Conservation (phyloP, 1,140 invertebrate genomes). For the Drosophila dunni region DNA sequence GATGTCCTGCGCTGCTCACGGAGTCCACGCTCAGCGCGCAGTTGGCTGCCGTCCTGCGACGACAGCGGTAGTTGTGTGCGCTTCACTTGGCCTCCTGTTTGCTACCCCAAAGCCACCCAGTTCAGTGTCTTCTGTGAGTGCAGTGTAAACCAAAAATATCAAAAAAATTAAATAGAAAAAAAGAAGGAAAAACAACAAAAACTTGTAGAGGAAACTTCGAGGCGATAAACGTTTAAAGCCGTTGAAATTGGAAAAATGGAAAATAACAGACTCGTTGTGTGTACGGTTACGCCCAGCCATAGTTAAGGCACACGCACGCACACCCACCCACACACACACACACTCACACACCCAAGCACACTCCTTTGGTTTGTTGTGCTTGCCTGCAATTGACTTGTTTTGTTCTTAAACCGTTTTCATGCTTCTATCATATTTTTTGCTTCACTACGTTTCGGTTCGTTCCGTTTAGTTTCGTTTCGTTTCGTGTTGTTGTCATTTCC, state of each 20-base stretch:
- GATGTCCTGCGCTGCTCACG: slow-evolving; percentile 28
- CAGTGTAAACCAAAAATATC: slow-evolving; percentile 25
- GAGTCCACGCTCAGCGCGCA: slow-evolving; percentile 58
- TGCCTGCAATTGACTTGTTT: slow-evolving; percentile 74
- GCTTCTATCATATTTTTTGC: slow-evolving; percentile 17
- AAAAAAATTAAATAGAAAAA: slow-evolving; percentile 17
- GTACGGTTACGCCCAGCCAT: slow-evolving; percentile 64
- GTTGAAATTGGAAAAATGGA: background rate
- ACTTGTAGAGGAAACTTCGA: slow-evolving; percentile 2
- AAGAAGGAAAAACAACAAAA: slow-evolving; percentile 17
- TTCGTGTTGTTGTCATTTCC: slow-evolving; percentile 24
- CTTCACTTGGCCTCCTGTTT: slow-evolving; percentile 39
- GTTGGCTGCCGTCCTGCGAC: slow-evolving; percentile 79
- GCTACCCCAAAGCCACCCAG: background rate
- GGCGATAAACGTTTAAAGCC: slow-evolving; percentile 10
- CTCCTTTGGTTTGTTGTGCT: slow-evolving; percentile 22
- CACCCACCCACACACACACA: slow-evolving; percentile 11
- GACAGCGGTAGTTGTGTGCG: slow-evolving; percentile 79
- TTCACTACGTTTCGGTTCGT: slow-evolving; percentile 42
- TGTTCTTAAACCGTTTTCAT: slow-evolving; percentile 59
- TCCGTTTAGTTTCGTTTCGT: slow-evolving; percentile 50
- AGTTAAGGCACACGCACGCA: slow-evolving; percentile 16
- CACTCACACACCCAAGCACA: slow-evolving; percentile 16
- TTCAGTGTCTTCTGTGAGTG: slow-evolving; percentile 28
- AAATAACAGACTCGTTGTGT: slow-evolving; percentile 35